Base-by-base conservation (phyloP, 2,888 invertebrate species). In the Chrysina gloriosa region DNA sequence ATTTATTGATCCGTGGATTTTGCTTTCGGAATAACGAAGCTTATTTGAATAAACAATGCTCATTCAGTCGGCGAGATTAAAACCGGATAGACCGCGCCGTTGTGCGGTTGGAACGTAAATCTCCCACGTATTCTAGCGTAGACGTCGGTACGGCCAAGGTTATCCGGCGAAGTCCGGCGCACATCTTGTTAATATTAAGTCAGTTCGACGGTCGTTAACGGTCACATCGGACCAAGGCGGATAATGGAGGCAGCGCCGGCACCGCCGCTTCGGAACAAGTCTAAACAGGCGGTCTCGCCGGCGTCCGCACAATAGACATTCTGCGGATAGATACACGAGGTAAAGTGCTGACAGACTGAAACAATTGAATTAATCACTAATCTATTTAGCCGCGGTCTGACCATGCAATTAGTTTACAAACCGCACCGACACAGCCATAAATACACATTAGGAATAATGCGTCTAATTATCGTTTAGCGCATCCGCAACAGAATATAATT, bases 301-400 rank as follows among this genome's bases (percentile, higher is more conserved):
- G 23, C 21, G n/a, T 16, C 19, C 5, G 23, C 39, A 65, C 65
- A 65, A 65, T 65, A 56, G 65, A 65, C 65, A 45, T 67, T 67
- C 48, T 63, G 45, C 52, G 48, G 54, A 50, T 50, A 27, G 42
- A 48, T 58, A 39, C 25, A 23, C 39, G 14, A 25, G 42, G 16
- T 54, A 56, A 67, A 52, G 54, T 50, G 72, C 70, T 70, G 71
- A 72, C 71, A 72, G 71, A 52, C 70, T 52, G 70, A 52, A 71
- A 74, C 73, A 73, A 74, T 74, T 72, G 71, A 74, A 73, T 74
- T 71, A 73, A 74, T 74, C 71, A 72, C 69, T 74, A 74, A 74
- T 73, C 73, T 73, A 72, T 73, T 74, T 73, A 73, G 65, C 66
- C 70, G 68, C 69, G 69, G 65, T 67, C 73, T 71, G 70, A 71